Percentiles rank a stretch among this genome's conserved stretches.
These are phyloP conservation scores for Tetrapedia diversipes DNA, from an alignment of 2,888 invertebrate genomes.

Conservation along the genomic window DNA sequence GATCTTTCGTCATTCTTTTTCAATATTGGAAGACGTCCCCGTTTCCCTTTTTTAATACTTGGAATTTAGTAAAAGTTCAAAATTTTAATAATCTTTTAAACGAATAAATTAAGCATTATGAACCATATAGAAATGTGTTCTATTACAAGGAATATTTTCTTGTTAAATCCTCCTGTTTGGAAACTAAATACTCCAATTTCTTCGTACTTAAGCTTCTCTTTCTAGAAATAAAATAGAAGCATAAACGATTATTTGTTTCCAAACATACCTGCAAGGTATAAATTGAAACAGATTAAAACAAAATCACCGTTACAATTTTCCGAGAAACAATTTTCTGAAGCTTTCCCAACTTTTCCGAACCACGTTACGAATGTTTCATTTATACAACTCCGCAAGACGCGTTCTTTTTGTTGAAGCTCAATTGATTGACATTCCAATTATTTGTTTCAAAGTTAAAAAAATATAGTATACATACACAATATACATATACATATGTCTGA, in stretches of 20 bases:
- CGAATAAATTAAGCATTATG: neutral
- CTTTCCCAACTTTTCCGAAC: too few relatives aligned
- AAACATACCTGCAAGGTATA: too few relatives aligned
- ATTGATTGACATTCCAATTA: constrained; percentile 11
- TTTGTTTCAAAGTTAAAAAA: constrained; percentile 4
- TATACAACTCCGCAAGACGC: neutral
- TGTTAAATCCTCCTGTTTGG: too few relatives aligned
- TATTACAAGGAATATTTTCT: too few relatives aligned
- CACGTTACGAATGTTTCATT: constrained; percentile 2
- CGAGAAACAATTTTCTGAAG: too few relatives aligned
- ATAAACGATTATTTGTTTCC: neutral
- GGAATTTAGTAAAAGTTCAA: neutral
- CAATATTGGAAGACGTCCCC: neutral
- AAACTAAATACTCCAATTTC: too few relatives aligned
- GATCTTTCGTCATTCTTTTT: constrained; percentile 1
- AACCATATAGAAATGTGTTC: too few relatives aligned
- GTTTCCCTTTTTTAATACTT: neutral
- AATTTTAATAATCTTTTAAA: neutral
- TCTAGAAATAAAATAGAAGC: neutral
- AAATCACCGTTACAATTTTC: too few relatives aligned
- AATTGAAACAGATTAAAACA: too few relatives aligned
- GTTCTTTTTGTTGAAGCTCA: neutral
- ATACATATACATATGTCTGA: too few relatives aligned
- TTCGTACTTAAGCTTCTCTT: too few relatives aligned
- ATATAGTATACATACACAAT: too few relatives aligned